Base-by-base conservation (phyloP, 1,140 invertebrate genomes). In the Panulirus ornatus region DNA sequence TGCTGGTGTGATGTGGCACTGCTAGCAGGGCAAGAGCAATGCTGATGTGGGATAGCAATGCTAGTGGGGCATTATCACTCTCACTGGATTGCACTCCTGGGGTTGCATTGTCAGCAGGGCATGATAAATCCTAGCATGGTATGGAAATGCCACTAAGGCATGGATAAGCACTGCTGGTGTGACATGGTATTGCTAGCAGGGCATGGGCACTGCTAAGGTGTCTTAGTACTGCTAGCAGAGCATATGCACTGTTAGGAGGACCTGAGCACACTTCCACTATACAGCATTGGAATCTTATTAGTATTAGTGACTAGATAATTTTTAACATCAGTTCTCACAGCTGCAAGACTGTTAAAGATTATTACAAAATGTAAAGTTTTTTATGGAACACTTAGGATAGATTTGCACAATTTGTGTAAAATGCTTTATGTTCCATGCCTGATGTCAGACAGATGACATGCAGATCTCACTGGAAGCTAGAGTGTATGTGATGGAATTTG, bases 321-420 rank as follows among this genome's bases (percentile, higher is more conserved):
- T 66, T 66, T 66, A 22, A 66, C 58, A 66, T 66, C 58, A 34
- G 83, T 73, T 84, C 38, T 84, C 66, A 70, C 82, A 84, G 83
- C 83, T 71, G n/a, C 44, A 73, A 84, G 83, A 84, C 63, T 47
- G 83, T 58, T 63, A 84, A 84, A 71, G 40, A 84, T 84, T 84
- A 73, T 51, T 47, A 84, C 83, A 84, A 84, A 84, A 73, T 84
- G 83, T 84, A 84, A 84, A 84, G 83, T 84, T 84, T 84, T 84
- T 71, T 84, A 84, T 71, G 83, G 83, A 84, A 84, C 83, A 84
- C 83, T 58, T 84, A 84, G 83, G 63, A 84, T 84, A 84, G 83
- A 84, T 84, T 84, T 84, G 83, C 83, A 84, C 83, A 84, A 51
- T 84, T 84, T 84, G 83, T 84, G 83, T 84, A 84, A 84, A 84